A percentile compares a stretch with the other conserved stretches of the same genome.
Evolutionary conservation across 2,888 invertebrate genomes (phyloP).

Genomic region (Tenthredo scrophulariae): DNA sequence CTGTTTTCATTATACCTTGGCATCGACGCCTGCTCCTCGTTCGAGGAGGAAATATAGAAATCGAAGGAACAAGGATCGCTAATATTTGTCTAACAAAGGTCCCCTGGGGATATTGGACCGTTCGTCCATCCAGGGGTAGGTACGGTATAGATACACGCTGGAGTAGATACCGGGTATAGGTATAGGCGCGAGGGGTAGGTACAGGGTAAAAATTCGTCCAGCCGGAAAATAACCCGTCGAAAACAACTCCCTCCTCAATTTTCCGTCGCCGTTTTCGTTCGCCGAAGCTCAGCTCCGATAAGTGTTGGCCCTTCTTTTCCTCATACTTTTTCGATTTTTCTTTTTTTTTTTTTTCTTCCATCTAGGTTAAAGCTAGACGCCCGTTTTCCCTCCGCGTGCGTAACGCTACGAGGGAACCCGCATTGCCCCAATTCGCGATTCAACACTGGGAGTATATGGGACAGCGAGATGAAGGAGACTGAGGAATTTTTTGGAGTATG

Average conservation of each 20-base stretch:
- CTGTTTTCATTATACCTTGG: neutral
- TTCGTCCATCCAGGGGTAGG: conserved; percentile 48
- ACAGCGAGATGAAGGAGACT: neutral
- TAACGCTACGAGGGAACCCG: conserved; percentile 57
- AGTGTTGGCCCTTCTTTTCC: conserved; percentile 54
- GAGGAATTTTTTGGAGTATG: neutral
- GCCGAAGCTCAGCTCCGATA: conserved; percentile 38
- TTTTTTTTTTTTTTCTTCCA: neutral
- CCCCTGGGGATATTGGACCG: conserved; percentile 59
- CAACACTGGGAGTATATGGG: neutral
- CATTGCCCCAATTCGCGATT: conserved; percentile 66
- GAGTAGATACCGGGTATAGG: conserved; percentile 8
- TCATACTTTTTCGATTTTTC: conserved; percentile 36
- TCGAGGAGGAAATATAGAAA: conserved; percentile 21
- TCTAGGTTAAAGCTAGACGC: conserved; percentile 19
- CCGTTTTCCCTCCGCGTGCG: conserved; percentile 21
- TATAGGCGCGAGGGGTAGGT: neutral
- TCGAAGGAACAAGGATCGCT: conserved; percentile 59
- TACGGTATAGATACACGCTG: conserved; percentile 11
- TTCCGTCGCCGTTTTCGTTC: conserved; percentile 55
- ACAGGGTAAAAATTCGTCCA: conserved; percentile 67
- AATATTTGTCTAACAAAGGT: conserved; percentile 72
- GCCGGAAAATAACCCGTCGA: conserved; percentile 75
- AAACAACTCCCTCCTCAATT: conserved; percentile 68
- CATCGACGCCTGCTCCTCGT: neutral